phyloP scores from a whole-genome alignment of 2,888 invertebrate species.

The Drosophila melanosoma region DNA sequence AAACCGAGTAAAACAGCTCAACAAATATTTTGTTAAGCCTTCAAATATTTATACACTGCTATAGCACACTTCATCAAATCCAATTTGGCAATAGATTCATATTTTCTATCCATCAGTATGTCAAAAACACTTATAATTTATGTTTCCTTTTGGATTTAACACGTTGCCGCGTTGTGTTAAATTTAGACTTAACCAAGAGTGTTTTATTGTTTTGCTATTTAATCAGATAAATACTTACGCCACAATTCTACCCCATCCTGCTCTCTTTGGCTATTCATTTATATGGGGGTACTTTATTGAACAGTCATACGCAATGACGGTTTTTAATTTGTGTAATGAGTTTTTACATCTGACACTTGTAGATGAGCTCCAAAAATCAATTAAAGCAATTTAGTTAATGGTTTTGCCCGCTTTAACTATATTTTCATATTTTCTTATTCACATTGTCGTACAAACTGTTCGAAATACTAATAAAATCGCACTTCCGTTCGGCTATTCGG shows the following conservation, averaged over 20 bases:
- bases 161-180: slow-evolving; percentile 4
- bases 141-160: neutral
- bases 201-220: neutral
- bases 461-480: slow-evolving; percentile 14
- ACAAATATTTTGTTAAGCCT: neutral
- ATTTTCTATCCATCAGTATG: slow-evolving; percentile 2
- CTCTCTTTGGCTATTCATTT: slow-evolving; percentile 35
- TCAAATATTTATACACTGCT: neutral
- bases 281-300: neutral
- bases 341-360: slow-evolving; percentile 38
- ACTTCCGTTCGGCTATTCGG: slow-evolving; percentile 23
- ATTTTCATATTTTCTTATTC: neutral
- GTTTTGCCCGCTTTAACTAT: slow-evolving; percentile 6
- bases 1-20: neutral
- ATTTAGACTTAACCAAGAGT: slow-evolving; percentile 1
- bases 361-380: slow-evolving; percentile 41
- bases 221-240: neutral
- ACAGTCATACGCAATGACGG: slow-evolving; percentile 29
- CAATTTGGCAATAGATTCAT: slow-evolving; percentile 14
- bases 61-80: slow-evolving; percentile 1
- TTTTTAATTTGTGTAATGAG: slow-evolving; percentile 72
- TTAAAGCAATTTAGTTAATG: slow-evolving; percentile 74
- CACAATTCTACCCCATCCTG: neutral
- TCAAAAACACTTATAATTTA: neutral
- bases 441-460: neutral